Evolutionary conservation across 1,140 invertebrate species (phyloP), one percentile per base, ranked within the genome.

Genomic region (Mylabris phalerata): DNA sequence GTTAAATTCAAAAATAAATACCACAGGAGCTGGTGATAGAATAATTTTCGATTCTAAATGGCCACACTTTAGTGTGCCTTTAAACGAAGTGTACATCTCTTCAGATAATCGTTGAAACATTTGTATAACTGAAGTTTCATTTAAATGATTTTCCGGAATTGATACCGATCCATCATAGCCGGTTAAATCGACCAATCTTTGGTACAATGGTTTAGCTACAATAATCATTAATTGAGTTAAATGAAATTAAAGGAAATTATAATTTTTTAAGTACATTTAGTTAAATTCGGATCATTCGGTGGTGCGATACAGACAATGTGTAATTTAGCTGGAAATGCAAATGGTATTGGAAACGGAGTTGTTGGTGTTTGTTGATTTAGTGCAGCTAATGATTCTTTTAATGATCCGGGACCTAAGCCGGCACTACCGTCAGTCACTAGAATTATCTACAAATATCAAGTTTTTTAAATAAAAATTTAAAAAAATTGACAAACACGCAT

Each of bases 361-460:
- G 71, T 66, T 66, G 73, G 48, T 71, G 75, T 56, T 70, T 75
- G 67, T 74, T 71, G 70, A 69, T 78, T 62, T 66, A 68, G 24
- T 0, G 67, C 72, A 11, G 64, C 63, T 49, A 82, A 68, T 50
- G 79, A 81, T 61, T 78, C 75, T 38, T 75, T 75, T 13, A 85
- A 68, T 10, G 83, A 84, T 69, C 84, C 82, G 25, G 80, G 64
- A 39, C 88, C 88, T 55, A 85, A 77, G 13, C 86, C 86, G 59
- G 82, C 79, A 69, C 81, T 86, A 9, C 90, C 90, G 81, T 93
- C 91, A 40, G 90, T 93, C 7, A 93, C 79, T 60, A 93, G 67
- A 47, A 89, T 73, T 40, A 85, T 75, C 82, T 85, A 67, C 13
- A 79, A 32, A 75, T 52, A 62, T 27, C 48, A 54, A 56, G 3